phyloP scores from a whole-genome alignment of 1,140 invertebrate species.

The Mamestra configurata region DNA sequence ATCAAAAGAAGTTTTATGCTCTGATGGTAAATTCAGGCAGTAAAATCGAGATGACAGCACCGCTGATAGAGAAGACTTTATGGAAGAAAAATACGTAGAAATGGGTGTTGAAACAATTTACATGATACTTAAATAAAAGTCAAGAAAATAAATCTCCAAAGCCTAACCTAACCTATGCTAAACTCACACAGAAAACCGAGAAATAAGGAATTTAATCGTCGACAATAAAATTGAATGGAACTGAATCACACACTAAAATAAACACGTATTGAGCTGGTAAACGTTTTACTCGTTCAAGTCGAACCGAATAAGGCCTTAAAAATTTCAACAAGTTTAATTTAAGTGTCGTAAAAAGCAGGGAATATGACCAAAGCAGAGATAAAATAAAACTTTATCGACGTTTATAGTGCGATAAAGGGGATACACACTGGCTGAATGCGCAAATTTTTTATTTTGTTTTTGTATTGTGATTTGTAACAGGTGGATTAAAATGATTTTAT shows the following conservation, averaged over 20 bases:
- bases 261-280: conserved; percentile 15
- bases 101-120: too few species aligned
- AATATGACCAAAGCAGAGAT: conserved; percentile 50
- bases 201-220: neutral
- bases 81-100: too few species aligned
- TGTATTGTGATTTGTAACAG: neutral
- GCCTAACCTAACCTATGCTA: neutral
- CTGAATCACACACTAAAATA: neutral
- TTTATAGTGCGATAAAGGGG: conserved; percentile 29
- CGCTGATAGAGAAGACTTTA: too few species aligned
- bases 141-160: neutral
- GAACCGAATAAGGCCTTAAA: conserved; percentile 45
- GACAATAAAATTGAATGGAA: conserved; percentile 8
- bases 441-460: conserved; percentile 7
- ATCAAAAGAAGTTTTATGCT: too few species aligned
- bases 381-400: conserved; percentile 60
- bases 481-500: neutral
- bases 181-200: neutral
- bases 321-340: conserved; percentile 54
- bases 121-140: neutral
- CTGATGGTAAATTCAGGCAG: too few species aligned
- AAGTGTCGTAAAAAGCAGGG: conserved; percentile 53
- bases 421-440: conserved; percentile 12
- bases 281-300: neutral
- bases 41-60: too few species aligned